Evolutionary conservation across 2,888 invertebrate genomes (phyloP).

Genomic region (Glyphotaelius pellucidus): DNA sequence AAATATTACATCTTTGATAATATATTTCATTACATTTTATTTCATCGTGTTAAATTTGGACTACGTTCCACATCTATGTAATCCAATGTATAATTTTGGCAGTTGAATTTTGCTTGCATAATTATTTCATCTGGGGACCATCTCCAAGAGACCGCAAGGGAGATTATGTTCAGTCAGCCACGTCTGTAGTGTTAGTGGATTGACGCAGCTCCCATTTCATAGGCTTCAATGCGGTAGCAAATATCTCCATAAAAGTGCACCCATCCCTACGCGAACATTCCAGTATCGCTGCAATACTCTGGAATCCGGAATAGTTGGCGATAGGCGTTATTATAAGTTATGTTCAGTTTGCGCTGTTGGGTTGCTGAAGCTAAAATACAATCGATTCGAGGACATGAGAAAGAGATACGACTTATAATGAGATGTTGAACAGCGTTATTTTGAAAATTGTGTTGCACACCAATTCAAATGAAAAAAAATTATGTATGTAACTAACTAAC

Average conservation of each 20-base stretch:
- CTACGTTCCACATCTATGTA: no score
- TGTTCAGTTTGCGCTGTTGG: neutral
- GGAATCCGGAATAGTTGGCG: neutral
- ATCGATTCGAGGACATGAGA: neutral
- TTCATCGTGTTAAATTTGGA: no score
- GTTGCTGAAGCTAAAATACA: neutral
- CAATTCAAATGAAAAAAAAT: no score
- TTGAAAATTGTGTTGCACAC: neutral
- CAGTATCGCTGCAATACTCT: neutral
- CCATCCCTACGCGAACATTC: neutral
- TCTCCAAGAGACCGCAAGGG: neutral
- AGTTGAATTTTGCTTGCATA: no score
- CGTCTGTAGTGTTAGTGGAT: neutral
- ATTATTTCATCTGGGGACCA: no score
- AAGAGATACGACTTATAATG: neutral
- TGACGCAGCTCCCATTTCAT: neutral
- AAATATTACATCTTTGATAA: no score
- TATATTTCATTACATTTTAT: no score
- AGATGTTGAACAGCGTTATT: neutral
- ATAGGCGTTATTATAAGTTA: neutral
- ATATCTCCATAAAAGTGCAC: neutral
- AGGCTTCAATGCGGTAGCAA: neutral
- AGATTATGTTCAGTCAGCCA: neutral
- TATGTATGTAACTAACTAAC: no score
- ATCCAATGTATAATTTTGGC: no score